These are phyloP conservation scores for Telmatochromis brichardi DNA, from an alignment of 2,113 vertebrate genomes.

Conservation along the genomic window DNA sequence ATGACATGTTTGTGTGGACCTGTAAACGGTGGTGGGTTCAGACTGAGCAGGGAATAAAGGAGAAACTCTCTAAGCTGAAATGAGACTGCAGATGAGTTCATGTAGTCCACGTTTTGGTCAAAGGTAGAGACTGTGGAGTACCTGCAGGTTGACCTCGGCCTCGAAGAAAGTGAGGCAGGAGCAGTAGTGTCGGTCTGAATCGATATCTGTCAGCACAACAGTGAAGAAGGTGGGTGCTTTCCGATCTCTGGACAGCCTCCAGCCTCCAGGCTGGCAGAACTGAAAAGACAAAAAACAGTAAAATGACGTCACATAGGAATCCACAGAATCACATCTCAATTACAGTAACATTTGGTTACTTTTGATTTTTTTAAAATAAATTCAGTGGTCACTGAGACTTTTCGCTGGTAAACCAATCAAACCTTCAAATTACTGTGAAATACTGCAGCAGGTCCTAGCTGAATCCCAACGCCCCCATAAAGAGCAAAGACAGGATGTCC, in stretches of 20 bases:
- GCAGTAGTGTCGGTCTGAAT: slow-evolving; percentile 96
- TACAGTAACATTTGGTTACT: neutral
- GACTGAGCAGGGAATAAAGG: neutral
- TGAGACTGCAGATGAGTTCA: neutral
- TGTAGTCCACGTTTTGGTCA: neutral
- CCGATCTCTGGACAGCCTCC: slow-evolving; percentile 87
- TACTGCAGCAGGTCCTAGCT: neutral
- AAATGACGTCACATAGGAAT: neutral
- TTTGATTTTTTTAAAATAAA: neutral
- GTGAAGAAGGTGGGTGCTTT: slow-evolving; percentile 93
- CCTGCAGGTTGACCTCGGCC: slow-evolving; percentile 95
- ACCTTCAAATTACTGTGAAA: neutral
- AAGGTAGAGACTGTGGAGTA: slow-evolving; percentile 39
- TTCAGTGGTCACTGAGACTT: neutral
- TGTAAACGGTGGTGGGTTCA: neutral
- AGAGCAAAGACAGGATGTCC: slow-evolving; percentile 51
- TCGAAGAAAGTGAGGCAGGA: slow-evolving; percentile 96
- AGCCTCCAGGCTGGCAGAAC: slow-evolving; percentile 97
- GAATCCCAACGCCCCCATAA: neutral
- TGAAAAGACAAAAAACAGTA: slow-evolving; percentile 46
- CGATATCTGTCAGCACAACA: slow-evolving; percentile 94
- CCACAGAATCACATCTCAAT: neutral
- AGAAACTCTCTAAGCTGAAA: neutral
- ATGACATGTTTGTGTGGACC: neutral
- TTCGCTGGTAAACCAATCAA: neutral